Evolutionary conservation across 2,888 invertebrate species (phyloP).

Genomic region (Anticlea derivata): DNA sequence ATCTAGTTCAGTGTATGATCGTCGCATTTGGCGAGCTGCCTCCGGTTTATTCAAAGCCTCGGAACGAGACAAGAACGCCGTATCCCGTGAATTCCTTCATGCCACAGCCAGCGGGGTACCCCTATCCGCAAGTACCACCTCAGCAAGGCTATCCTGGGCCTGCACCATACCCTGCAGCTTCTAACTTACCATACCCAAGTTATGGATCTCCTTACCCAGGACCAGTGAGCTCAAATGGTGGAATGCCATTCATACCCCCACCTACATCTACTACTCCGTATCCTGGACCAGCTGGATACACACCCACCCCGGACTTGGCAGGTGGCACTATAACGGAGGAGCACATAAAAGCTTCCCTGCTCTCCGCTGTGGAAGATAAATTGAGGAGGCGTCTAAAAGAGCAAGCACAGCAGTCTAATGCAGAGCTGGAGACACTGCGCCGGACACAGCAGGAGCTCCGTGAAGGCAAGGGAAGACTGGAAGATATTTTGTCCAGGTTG

Average conservation of each 20-base stretch:
- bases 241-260: conserved; percentile 50
- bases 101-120: conserved; percentile 75
- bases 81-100: conserved; percentile 81
- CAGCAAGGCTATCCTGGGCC: conserved; percentile 64
- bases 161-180: conserved; percentile 71
- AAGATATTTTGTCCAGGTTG: conserved; percentile 89
- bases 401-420: conserved; percentile 94
- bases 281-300: conserved; percentile 56
- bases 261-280: conserved; percentile 58
- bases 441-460: conserved; percentile 94
- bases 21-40: conserved; percentile 97
- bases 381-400: conserved; percentile 93
- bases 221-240: conserved; percentile 54
- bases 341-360: conserved; percentile 95
- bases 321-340: conserved; percentile 96
- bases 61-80: conserved; percentile 83
- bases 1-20: conserved; percentile 95
- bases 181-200: conserved; percentile 80
- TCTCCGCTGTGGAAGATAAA: conserved; percentile 98
- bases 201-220: conserved; percentile 72
- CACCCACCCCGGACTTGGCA: conserved; percentile 66
- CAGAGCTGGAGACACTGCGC: conserved; percentile 94
- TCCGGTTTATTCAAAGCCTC: conserved; percentile 93
- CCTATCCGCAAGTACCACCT: conserved; percentile 59
- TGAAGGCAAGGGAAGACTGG: conserved; percentile 92